Conservation (phyloP, 1,140 invertebrate genomes). For the Phenacoccus solenopsis region DNA sequence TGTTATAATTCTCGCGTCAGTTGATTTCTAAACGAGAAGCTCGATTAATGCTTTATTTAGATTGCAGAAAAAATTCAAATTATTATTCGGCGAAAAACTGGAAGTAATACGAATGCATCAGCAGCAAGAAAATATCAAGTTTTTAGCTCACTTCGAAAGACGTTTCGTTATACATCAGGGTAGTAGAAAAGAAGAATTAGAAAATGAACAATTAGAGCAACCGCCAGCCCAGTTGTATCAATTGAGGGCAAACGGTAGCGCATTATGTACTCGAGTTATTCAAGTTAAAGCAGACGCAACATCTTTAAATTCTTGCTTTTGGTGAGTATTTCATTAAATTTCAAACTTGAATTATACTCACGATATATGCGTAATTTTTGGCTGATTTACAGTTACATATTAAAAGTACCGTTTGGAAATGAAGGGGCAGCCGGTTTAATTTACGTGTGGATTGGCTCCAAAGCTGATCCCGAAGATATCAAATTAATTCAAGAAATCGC, state of each 20-base stretch:
- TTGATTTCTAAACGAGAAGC: too few species aligned
- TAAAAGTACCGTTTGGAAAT: constrained; percentile 88
- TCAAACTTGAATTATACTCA: too few species aligned
- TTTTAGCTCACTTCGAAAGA: constrained; percentile 93
- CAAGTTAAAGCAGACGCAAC: constrained; percentile 72
- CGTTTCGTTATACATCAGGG: constrained; percentile 91
- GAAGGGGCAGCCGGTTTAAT: constrained; percentile 78
- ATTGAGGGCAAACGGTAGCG: constrained; percentile 86
- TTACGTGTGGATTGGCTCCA: constrained; percentile 94
- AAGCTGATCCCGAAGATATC: constrained; percentile 76
- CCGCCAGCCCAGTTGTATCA: constrained; percentile 83
- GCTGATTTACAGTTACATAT: constrained; percentile 62
- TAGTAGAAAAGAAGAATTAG: constrained; percentile 51
- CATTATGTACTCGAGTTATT: constrained; percentile 74
- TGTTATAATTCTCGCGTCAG: too few species aligned
- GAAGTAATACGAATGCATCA: constrained; percentile 96
- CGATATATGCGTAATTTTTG: too few species aligned
- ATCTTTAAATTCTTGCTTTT: constrained; percentile 70
- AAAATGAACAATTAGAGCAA: constrained; percentile 37
- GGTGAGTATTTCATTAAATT: constrained; percentile 49
- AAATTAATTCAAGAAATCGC: constrained; percentile 84
- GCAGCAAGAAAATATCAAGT: constrained; percentile 98
- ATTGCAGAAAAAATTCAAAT: constrained; percentile 94
- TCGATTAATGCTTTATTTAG: constrained; percentile 35
- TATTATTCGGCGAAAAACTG: constrained; percentile 84